Evolutionary conservation across 2,113 vertebrate genomes (phyloP).

Genomic region (Hippoglossus stenolepis): DNA sequence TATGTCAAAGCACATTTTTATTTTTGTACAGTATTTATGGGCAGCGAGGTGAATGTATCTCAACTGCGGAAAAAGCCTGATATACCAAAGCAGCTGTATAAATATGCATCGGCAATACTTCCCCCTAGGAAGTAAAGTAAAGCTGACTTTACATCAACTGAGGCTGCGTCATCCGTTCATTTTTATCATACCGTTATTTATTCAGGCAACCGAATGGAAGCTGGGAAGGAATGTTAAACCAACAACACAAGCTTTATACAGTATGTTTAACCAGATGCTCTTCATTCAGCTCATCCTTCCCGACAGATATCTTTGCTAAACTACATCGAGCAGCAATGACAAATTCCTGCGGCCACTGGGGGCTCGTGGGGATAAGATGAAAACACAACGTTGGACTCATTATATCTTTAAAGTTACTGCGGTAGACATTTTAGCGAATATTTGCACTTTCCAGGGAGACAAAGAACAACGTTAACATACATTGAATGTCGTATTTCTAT

Average conservation of each 20-base stretch:
- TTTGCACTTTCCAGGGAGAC: too few species aligned
- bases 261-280: neutral
- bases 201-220: neutral
- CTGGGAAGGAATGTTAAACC: neutral
- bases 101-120: slow-evolving; percentile 12
- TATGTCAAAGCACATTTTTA: slow-evolving; percentile 47
- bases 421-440: too few species aligned
- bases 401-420: too few species aligned
- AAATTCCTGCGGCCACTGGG: too few species aligned
- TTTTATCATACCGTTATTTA: neutral
- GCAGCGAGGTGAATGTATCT: slow-evolving; percentile 37
- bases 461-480: too few species aligned
- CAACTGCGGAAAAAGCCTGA: neutral
- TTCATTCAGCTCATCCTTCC: too few species aligned
- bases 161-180: neutral
- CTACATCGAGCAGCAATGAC: too few species aligned
- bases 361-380: too few species aligned
- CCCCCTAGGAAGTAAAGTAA: slow-evolving; percentile 15
- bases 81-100: slow-evolving; percentile 47
- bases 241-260: neutral
- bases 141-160: slow-evolving; percentile 25
- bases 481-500: too few species aligned
- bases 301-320: too few species aligned
- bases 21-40: slow-evolving; percentile 75
- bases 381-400: too few species aligned